Evolutionary conservation across 2,888 invertebrate species (phyloP), one percentile per base, ranked within the genome.

Genomic region (Melinaea marsaeus): DNA sequence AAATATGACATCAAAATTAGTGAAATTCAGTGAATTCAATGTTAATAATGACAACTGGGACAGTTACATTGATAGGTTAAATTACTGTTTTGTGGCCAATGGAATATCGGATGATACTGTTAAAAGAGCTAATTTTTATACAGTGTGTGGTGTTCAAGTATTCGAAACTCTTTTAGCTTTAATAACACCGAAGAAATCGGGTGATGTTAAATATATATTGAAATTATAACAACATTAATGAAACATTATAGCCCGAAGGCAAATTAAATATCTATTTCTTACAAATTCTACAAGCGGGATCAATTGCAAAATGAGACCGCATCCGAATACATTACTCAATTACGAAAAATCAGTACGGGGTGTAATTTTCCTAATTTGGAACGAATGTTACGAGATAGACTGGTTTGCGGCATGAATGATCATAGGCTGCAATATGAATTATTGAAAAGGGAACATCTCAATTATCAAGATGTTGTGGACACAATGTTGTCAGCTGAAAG

Each of bases 291-390:
- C 42, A 67, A 65, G 55, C 60, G 65, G 13, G 57, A 70, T 66
- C 57, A 68, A 58, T 62, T 65, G 32, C 48, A 13, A 0, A 55
- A 46, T 13, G 64, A 67, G 32, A 22, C 62, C 5, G 65, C 57
- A 13, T 62, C 62, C 22, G 62, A 57, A 4, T 68, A 62, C 33
- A 66, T 69, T 9, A 61, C 58, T 1, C 56, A 63, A 2, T 45
- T 71, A 6, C 47, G 69, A 57, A 70, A 68, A 68, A 51, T 72
- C n/a, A 69, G 71, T 61, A 45, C 66, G 1, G 57, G 62, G 2
- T 73, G 72, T 58, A 70, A 71, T 60, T 73, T 69, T 63, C 11
- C 57, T 2, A 61, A 72, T 45, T 67, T 71, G 42, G 70, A 72
- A 37, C 61, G 69, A n/a, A 72, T 67, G 70, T 60, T 69, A 13